Base-by-base conservation (phyloP, 2,888 invertebrate genomes). In the Cybosia mesomella region DNA sequence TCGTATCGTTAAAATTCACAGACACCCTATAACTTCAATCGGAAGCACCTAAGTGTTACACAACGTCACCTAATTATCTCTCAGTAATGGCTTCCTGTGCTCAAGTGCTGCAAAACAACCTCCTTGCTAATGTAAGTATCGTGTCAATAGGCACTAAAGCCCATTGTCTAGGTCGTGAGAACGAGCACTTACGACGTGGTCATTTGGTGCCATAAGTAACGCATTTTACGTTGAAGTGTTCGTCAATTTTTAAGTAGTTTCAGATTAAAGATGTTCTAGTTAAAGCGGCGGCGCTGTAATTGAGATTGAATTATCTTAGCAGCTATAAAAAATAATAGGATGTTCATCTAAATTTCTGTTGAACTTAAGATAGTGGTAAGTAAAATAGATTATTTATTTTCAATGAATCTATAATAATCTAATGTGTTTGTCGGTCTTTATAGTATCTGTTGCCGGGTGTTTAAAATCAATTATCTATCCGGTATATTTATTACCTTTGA, bases 21-120 rank as follows among this genome's bases (percentile, higher is more conserved):
- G 84, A 66, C 85, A 90, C 88, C 83, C 86, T 87, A 87, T 79
- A 66, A 28, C 54, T 22, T 24, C 79, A 85, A 87, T 90, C 89
- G 93, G 92, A 93, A 93, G 87, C 79, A 67, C 65, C 81, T 86
- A 88, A 92, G 92, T 92, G 91, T 91, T 88, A 89, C 88, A 87
- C 83, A 85, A 85, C 83, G 80, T 79, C 89, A 90, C 88, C 92
- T 91, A 92, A 94, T 94, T 91, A 92, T 90, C 87, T 80, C 81
- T 85, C 82, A 84, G 83, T 89, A 88, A 90, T 87, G 83, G 84
- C 86, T 93, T 93, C 93, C 93, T 89, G 90, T 77, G 67, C 70
- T 68, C 63, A 59, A 68, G 68, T 65, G 72, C 71, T 75, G 80
- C 82, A 70, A 76, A 77, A 74, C 74, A 66, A 66, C 61, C 59